phyloP scores from a whole-genome alignment of 2,888 invertebrate species.

The Caenorhabditis sp. region DNA sequence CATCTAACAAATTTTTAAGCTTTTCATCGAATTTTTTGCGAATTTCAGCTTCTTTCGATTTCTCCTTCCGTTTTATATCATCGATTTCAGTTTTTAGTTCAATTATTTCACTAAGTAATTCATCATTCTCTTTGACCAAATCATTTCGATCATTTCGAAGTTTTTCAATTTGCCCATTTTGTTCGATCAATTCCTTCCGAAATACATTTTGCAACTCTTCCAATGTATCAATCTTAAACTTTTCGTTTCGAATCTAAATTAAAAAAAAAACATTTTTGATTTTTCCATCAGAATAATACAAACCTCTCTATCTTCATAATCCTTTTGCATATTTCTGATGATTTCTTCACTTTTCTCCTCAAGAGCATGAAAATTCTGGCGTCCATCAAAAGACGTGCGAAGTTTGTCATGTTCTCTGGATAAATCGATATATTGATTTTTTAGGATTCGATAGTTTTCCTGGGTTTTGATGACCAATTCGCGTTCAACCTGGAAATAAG shows the following conservation, averaged over 20 bases:
- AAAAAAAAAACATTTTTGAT: neutral
- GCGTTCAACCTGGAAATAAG: constrained; percentile 22
- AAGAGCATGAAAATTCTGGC: constrained; percentile 16
- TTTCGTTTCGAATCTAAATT: constrained; percentile 24
- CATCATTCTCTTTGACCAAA: constrained; percentile 31
- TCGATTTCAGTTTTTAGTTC: constrained; percentile 16
- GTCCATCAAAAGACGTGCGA: constrained; percentile 1
- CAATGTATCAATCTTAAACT: constrained; percentile 28
- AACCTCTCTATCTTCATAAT: constrained; percentile 31
- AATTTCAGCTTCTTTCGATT: constrained; percentile 26
- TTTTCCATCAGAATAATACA: neutral
- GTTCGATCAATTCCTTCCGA: constrained; percentile 30
- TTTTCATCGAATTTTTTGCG: constrained; percentile 22
- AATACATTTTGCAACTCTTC: constrained; percentile 35
- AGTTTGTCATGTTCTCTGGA: constrained; percentile 12
- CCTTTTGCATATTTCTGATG: constrained; percentile 18
- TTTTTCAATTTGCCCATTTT: constrained; percentile 30
- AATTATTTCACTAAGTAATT: constrained; percentile 22
- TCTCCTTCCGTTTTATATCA: constrained; percentile 24
- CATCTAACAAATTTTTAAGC: constrained; percentile 17
- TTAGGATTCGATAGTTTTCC: constrained; percentile 32
- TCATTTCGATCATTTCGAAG: constrained; percentile 20
- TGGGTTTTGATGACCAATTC: constrained; percentile 34
- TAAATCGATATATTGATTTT: constrained; percentile 23
- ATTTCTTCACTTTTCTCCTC: constrained; percentile 25